Evolutionary conservation across 92 coral and sea anemone genomes (phyloP).

Genomic region (Actinostola sp.): DNA sequence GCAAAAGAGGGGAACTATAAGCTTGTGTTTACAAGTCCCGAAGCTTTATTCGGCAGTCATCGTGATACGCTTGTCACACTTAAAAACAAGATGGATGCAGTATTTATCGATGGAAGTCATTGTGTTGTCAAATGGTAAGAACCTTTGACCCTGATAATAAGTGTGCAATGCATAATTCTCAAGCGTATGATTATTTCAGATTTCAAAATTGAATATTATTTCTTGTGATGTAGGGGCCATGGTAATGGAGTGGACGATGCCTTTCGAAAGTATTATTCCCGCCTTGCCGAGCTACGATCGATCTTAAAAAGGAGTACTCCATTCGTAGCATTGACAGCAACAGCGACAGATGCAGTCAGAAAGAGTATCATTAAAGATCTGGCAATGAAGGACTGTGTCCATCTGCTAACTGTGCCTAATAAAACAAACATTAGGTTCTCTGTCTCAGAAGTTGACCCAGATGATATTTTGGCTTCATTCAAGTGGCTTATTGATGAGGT

Average conservation of each 20-base stretch:
- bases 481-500: constrained; percentile 43
- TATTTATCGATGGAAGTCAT: constrained; percentile 51
- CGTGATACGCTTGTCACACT: not conserved
- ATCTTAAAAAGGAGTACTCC: constrained; percentile 24
- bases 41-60: constrained; percentile 30
- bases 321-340: constrained; percentile 46
- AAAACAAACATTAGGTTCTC: constrained; percentile 36
- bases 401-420: constrained; percentile 20
- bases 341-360: constrained; percentile 31
- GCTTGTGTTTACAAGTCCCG: constrained; percentile 37
- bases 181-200: too few species aligned
- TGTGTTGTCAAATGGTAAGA: constrained; percentile 72
- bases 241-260: constrained; percentile 25
- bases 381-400: constrained; percentile 38
- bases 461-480: constrained; percentile 26
- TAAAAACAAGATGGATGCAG: not conserved
- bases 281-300: constrained; percentile 31
- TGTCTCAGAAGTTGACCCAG: constrained; percentile 13
- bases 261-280: constrained; percentile 46
- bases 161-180: not conserved
- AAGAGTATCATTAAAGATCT: constrained; percentile 28
- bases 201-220: not conserved
- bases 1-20: constrained; percentile 23
- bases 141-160: not conserved
- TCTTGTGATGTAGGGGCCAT: constrained; percentile 42